Evolutionary conservation across 2,888 invertebrate genomes (phyloP).

Genomic region (Romanomermis culicivorax): DNA sequence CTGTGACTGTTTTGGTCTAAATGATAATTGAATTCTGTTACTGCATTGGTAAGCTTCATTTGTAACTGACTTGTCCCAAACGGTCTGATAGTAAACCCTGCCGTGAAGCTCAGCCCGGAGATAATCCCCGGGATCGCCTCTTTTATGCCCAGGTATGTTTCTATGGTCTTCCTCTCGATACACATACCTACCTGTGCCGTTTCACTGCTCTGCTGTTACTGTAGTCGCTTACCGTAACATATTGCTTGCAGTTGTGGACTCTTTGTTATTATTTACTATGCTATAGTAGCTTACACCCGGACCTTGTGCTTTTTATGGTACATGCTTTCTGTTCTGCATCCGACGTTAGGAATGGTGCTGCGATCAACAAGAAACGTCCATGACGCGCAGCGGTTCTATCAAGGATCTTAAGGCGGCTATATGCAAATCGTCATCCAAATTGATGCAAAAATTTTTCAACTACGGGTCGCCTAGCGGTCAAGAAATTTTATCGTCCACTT

Average conservation of each 20-base stretch:
- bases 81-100: no score
- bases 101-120: no score
- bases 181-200: background rate
- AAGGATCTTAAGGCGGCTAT: background rate
- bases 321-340: background rate
- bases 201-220: background rate
- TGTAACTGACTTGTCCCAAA: no score
- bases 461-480: no score
- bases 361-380: background rate
- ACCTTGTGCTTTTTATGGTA: background rate
- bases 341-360: no score
- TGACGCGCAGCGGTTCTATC: background rate
- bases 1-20: no score
- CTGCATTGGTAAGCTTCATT: no score
- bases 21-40: no score
- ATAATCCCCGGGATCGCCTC: no score
- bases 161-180: background rate
- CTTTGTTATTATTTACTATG: background rate
- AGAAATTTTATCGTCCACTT: no score
- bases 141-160: no score
- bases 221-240: background rate
- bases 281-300: no score
- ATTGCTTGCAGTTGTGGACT: background rate
- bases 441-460: background rate
- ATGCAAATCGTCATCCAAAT: background rate